These are phyloP conservation scores for Bombus soroeensis DNA, from an alignment of 1,140 invertebrate genomes.

Conservation along the genomic window DNA sequence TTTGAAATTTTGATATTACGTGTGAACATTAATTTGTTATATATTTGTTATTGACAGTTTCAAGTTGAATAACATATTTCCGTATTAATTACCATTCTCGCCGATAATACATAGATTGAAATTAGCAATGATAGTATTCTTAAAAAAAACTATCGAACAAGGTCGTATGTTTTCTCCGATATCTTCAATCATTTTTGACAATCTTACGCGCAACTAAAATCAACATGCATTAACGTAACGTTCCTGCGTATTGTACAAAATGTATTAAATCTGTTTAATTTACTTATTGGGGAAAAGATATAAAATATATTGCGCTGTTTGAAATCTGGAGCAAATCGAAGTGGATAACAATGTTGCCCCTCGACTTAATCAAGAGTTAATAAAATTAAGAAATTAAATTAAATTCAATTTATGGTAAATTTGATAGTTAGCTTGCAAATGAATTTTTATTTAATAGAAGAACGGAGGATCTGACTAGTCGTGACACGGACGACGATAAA, in stretches of 20 bases:
- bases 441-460: constrained; percentile 34
- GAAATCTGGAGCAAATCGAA: constrained; percentile 58
- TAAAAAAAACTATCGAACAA: neutral
- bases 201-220: neutral
- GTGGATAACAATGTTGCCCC: constrained; percentile 19
- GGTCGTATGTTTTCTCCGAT: neutral
- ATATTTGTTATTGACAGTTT: neutral
- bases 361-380: constrained; percentile 38
- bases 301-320: constrained; percentile 8
- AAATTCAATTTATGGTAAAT: neutral
- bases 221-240: neutral
- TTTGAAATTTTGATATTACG: constrained; percentile 20
- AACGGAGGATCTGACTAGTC: constrained; percentile 41
- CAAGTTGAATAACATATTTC: neutral
- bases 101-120: neutral
- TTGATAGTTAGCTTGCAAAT: neutral
- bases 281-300: neutral
- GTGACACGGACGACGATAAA: constrained; percentile 58
- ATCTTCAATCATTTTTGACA: neutral
- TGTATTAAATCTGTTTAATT: constrained; percentile 14
- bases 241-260: neutral
- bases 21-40: neutral
- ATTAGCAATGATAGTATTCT: neutral
- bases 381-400: constrained; percentile 1
- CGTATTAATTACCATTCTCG: neutral